Evolutionary conservation across 2,113 vertebrate species (phyloP).

Genomic region (Eira barbara): DNA sequence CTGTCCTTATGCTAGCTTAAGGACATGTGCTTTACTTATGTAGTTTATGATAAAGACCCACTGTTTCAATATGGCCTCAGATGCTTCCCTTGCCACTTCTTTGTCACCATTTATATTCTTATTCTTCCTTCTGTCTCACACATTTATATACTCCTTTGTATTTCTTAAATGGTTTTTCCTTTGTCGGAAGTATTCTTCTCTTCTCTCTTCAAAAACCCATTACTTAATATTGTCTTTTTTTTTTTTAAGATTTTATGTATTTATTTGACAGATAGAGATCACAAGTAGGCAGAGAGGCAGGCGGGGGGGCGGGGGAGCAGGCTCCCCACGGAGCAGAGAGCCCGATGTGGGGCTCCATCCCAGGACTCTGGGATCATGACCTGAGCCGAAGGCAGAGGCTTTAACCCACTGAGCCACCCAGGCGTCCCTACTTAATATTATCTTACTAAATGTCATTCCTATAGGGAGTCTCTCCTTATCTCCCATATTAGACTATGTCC

Average conservation of each 20-base stretch:
- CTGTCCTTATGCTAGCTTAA: neutral
- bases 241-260: too few relatives aligned
- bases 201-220: neutral
- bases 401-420: too few relatives aligned
- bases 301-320: too few relatives aligned
- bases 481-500: neutral
- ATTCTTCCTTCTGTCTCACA: neutral
- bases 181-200: neutral
- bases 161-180: neutral
- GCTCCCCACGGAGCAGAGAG: too few relatives aligned
- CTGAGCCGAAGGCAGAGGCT: too few relatives aligned
- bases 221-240: neutral
- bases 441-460: neutral
- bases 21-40: neutral
- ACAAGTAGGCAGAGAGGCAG: too few relatives aligned
- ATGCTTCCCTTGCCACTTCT: neutral
- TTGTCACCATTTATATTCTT: neutral
- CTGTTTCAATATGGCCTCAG: neutral
- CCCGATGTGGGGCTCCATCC: too few relatives aligned
- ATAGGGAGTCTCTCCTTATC: neutral
- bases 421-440: neutral
- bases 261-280: too few relatives aligned
- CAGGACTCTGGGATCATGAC: too few relatives aligned
- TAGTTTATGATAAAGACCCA: neutral
- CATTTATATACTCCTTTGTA: neutral